Percentiles rank a stretch among this genome's conserved stretches.
phyloP scores from a whole-genome alignment of 2,113 vertebrate species.

The Aix galericulata region DNA sequence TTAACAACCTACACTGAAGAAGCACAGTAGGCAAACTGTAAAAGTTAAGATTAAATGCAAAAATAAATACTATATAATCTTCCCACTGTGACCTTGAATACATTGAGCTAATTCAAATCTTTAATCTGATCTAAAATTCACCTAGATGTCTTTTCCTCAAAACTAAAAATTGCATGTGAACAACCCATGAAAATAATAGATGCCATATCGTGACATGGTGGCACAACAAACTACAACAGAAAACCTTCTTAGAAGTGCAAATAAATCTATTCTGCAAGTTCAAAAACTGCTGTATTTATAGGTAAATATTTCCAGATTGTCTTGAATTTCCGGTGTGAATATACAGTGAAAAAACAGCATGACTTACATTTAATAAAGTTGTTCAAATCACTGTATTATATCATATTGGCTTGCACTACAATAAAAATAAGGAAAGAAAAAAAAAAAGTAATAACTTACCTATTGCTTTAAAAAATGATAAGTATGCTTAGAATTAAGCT shows the following conservation, averaged over 20 bases:
- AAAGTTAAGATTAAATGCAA: background rate
- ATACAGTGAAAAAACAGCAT: background rate
- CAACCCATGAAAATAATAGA: background rate
- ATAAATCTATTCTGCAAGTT: background rate
- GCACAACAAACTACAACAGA: background rate
- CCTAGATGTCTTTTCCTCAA: background rate
- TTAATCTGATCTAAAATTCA: background rate
- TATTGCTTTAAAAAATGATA: background rate
- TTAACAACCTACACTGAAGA: background rate
- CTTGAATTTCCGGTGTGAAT: background rate
- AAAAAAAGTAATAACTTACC: background rate
- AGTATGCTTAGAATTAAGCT: background rate
- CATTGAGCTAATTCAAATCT: background rate
- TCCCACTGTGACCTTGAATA: background rate
- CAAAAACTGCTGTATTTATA: background rate
- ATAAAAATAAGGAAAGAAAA: background rate
- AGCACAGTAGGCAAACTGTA: background rate
- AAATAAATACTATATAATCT: background rate
- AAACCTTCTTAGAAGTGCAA: background rate
- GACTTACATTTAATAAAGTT: background rate
- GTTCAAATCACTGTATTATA: background rate
- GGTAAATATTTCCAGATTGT: background rate
- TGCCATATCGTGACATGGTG: background rate
- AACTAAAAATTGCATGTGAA: background rate
- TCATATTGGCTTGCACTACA: background rate